Conservation (phyloP, 2,888 invertebrate genomes). For the Agrotis clavis region DNA sequence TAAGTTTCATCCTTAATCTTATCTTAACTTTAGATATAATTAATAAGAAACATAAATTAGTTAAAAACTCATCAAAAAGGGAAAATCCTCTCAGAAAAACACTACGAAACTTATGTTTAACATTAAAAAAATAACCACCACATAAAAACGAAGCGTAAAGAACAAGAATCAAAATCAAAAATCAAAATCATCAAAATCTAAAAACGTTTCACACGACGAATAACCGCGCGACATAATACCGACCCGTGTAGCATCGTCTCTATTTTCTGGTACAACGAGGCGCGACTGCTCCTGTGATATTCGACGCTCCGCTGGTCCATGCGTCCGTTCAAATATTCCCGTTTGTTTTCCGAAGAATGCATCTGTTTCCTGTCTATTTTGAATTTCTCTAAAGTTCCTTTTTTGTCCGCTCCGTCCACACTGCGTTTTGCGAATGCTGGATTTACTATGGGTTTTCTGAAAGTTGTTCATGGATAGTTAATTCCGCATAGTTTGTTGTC, state of each 20-base stretch:
- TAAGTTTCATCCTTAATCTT: too few relatives aligned
- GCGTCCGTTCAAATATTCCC: slow-evolving; percentile 81
- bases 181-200: slow-evolving; percentile 1
- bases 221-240: slow-evolving; percentile 73
- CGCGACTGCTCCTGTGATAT: slow-evolving; percentile 92
- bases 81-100: too few relatives aligned
- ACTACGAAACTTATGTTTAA: too few relatives aligned
- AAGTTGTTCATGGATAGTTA: slow-evolving; percentile 71
- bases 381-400: slow-evolving; percentile 74
- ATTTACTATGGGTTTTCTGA: slow-evolving; percentile 86
- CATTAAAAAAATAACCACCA: too few relatives aligned
- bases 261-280: slow-evolving; percentile 92
- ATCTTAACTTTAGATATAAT: too few relatives aligned
- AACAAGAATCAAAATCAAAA: slow-evolving; percentile 2
- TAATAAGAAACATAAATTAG: too few relatives aligned
- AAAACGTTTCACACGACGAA: slow-evolving; percentile 43
- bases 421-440: slow-evolving; percentile 90
- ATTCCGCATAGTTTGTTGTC: slow-evolving; percentile 57
- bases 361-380: slow-evolving; percentile 86
- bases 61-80: too few relatives aligned
- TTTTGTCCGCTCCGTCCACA: slow-evolving; percentile 73
- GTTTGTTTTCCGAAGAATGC: slow-evolving; percentile 83
- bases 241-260: slow-evolving; percentile 92
- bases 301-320: slow-evolving; percentile 79
- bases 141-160: neutral